A percentile compares a stretch with the other conserved stretches of the same genome.
Conservation (phyloP, 2,888 invertebrate genomes). For the Caenorhabditis plicata region DNA sequence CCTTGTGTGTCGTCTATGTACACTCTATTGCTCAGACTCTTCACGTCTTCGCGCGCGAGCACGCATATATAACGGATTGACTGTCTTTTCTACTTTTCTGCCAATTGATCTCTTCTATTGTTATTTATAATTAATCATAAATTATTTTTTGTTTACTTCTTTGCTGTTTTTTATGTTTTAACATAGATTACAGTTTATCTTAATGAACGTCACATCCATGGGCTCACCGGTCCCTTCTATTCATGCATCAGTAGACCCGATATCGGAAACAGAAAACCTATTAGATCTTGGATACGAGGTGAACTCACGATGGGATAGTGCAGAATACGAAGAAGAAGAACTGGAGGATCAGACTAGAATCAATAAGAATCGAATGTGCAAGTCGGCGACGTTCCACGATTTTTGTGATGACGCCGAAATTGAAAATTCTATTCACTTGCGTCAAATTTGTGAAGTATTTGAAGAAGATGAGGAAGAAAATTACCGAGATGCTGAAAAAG, state of each 20-base stretch:
- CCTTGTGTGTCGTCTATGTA: too few relatives aligned
- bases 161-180: constrained; percentile 4
- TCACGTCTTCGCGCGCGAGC: too few relatives aligned
- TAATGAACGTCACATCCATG: too few relatives aligned
- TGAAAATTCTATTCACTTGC: constrained; percentile 5
- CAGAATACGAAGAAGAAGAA: constrained; percentile 13
- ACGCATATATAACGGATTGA: too few relatives aligned
- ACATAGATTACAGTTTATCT: too few relatives aligned
- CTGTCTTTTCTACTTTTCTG: constrained; percentile 3
- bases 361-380: constrained; percentile 16
- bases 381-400: constrained; percentile 34
- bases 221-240: too few relatives aligned
- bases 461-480: constrained; percentile 26
- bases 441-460: constrained; percentile 11
- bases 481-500: constrained; percentile 23
- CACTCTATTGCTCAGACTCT: too few relatives aligned
- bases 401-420: constrained; percentile 27
- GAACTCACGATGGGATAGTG: too few relatives aligned
- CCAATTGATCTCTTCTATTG: too few relatives aligned
- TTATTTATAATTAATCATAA: constrained; percentile 2
- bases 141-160: constrained; percentile 14
- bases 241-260: too few relatives aligned
- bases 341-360: background rate
- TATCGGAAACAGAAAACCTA: constrained; percentile 28
- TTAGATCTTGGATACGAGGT: constrained; percentile 24